Base-by-base conservation (phyloP, 1,140 invertebrate genomes). In the Psix sp. region DNA sequence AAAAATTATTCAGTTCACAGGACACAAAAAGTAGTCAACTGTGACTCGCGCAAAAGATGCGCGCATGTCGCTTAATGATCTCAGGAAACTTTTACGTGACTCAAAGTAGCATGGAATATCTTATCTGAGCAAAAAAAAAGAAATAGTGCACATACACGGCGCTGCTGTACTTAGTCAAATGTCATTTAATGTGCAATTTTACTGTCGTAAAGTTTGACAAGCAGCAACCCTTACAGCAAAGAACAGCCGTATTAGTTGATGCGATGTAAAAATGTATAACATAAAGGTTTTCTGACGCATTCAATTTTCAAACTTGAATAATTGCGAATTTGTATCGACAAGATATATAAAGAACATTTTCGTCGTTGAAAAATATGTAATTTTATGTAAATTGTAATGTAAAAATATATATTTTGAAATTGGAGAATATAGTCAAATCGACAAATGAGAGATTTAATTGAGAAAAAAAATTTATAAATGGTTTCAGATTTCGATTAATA, bases 21-120 rank as follows among this genome's bases (percentile, higher is more conserved):
- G 63, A 57, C 38, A 29, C 52, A 36, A 26, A 67, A 67, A 67
- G 15, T 57, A 49, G 52, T 67, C 14, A 40, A 66, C 40, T 66
- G 43, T 56, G 42, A 40, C 43, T 18, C 39, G 33, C 29, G 46
- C 45, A 18, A 63, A 63, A 45, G 29, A 36, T 52, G 51, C 51
- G 24, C 43, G 35, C 35, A 35, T 45, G 29, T 43, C 56, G 29
- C 51, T 49, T 57, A 49, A 57, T 43, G 45, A 66, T 66, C 51
- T 56, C 51, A 31, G 51, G 17, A 36, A 48, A 56, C 33, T 66
- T 66, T 66, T 56, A 65, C 48, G 49, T 21, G 40, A 11, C 42
- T 40, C 62, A 56, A 56, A 65, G 42, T 65, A 66, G 24, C 16
- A 16, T 29, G 20, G 48, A 56, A 33, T 43, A 35, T 56, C 62